Conservation (phyloP, 1,140 invertebrate genomes). For the Pseudomyrmex sp. region DNA sequence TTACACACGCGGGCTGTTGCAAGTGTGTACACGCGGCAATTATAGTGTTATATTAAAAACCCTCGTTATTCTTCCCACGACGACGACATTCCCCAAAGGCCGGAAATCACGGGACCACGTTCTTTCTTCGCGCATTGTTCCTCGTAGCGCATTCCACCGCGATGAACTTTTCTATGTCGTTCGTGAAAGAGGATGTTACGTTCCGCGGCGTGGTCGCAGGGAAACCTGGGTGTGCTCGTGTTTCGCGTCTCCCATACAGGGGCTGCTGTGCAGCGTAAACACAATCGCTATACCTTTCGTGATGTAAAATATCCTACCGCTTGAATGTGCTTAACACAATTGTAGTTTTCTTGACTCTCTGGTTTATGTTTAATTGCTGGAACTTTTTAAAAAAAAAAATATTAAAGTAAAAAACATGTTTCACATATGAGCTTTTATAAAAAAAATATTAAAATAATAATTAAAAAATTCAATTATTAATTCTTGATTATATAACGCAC, state of each 20-base stretch:
- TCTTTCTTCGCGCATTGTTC: conserved; percentile 68
- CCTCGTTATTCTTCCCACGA: conserved; percentile 61
- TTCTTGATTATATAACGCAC: background rate
- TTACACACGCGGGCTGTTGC: conserved; percentile 59
- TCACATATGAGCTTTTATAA: background rate
- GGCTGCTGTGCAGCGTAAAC: background rate
- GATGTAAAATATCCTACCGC: background rate
- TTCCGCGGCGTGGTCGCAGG: conserved; percentile 8
- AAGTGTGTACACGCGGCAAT: conserved; percentile 56
- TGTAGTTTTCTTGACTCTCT: too few relatives aligned
- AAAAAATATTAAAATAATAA: too few relatives aligned
- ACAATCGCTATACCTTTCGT: background rate
- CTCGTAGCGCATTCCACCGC: conserved; percentile 62
- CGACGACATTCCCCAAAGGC: conserved; percentile 51
- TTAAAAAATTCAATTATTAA: background rate
- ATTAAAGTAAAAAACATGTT: background rate
- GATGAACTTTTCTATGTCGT: conserved; percentile 55
- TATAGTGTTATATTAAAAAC: conserved; percentile 75
- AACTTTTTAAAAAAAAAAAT: background rate
- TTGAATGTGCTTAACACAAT: background rate
- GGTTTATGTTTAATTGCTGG: background rate
- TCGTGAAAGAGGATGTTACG: conserved; percentile 52
- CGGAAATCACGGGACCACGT: conserved; percentile 68
- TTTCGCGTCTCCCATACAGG: background rate
- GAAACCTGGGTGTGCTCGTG: background rate